phyloP scores from a whole-genome alignment of 2,888 invertebrate genomes.

The Cerastoderma edule region DNA sequence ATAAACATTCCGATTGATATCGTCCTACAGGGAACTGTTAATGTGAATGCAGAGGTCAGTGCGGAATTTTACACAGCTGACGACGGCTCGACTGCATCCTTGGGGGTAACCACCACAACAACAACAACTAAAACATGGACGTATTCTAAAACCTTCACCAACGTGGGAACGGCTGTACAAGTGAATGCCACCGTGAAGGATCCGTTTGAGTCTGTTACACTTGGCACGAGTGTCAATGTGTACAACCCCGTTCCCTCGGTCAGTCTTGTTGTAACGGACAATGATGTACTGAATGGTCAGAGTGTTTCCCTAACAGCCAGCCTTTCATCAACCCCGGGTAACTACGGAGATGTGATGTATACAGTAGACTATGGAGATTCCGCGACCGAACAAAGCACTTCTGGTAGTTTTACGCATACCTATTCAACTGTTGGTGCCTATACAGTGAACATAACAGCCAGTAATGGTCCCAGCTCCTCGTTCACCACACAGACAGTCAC shows the following conservation, averaged over 20 bases:
- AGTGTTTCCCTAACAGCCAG: slow-evolving; percentile 29
- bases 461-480: slow-evolving; percentile 52
- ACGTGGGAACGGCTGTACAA: slow-evolving; percentile 13
- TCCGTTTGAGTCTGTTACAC: slow-evolving; percentile 27
- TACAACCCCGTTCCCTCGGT: slow-evolving; percentile 48
- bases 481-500: slow-evolving; percentile 28
- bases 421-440: slow-evolving; percentile 49
- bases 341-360: slow-evolving; percentile 51
- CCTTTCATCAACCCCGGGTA: slow-evolving; percentile 37
- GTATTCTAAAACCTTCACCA: slow-evolving; percentile 27
- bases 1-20: slow-evolving; percentile 33
- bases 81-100: slow-evolving; percentile 26
- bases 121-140: slow-evolving; percentile 32
- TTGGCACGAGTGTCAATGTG: slow-evolving; percentile 30
- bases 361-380: slow-evolving; percentile 59
- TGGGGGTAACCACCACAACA: slow-evolving; percentile 21
- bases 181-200: slow-evolving; percentile 35
- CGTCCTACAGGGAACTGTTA: slow-evolving; percentile 38
- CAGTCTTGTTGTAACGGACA: slow-evolving; percentile 12
- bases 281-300: slow-evolving; percentile 13
- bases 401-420: slow-evolving; percentile 36
- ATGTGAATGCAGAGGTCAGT: slow-evolving; percentile 39
- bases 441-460: slow-evolving; percentile 48
- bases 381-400: slow-evolving; percentile 3
- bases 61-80: slow-evolving; percentile 41